Conservation (phyloP, 2,797 vertebrate species). For the Catamblyrhynchus diadema region DNA sequence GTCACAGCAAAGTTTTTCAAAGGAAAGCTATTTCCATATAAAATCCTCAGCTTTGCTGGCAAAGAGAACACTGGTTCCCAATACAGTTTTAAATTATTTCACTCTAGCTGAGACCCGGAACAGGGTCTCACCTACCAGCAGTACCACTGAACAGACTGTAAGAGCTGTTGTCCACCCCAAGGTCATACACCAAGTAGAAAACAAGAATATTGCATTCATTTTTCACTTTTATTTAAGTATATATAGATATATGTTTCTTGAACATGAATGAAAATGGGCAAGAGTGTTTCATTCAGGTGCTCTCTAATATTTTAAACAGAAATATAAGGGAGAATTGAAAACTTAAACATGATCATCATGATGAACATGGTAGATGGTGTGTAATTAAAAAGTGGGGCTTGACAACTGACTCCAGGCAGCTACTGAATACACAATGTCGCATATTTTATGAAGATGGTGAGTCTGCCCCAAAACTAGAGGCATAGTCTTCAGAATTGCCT, state of each 20-base stretch:
- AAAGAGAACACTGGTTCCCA: neutral
- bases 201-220: neutral
- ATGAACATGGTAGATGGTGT: neutral
- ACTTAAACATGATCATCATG: neutral
- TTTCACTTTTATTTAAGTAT: neutral
- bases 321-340: neutral
- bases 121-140: accelerated
- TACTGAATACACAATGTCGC: neutral
- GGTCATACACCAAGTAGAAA: neutral
- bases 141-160: neutral
- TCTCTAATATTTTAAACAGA: neutral
- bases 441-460: neutral
- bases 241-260: neutral
- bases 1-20: neutral
- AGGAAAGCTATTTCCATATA: neutral
- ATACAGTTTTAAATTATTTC: neutral
- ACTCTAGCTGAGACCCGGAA: neutral
- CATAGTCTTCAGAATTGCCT: neutral
- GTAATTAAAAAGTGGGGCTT: neutral
- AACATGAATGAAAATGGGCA: neutral
- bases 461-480: neutral
- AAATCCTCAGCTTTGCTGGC: neutral
- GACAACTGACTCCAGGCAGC: neutral
- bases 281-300: neutral
- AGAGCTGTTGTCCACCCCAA: neutral